Conservation (phyloP, 2,113 vertebrate genomes). For the Anhinga anhinga region DNA sequence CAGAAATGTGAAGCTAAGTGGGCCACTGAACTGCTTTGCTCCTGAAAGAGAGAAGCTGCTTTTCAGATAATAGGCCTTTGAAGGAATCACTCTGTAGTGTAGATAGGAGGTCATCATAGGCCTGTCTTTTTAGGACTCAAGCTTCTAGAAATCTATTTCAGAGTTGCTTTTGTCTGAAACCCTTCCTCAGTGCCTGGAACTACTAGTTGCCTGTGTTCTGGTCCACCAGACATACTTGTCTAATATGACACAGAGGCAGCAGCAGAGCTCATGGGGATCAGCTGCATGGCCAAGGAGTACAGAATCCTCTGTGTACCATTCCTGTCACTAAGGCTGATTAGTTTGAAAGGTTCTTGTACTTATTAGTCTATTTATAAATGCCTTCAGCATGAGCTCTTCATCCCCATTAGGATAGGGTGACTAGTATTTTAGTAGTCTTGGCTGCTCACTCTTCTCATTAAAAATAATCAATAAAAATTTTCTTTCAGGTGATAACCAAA, state of each 20-base stretch:
- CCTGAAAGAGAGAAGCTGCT: neutral
- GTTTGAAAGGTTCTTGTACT: neutral
- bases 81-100: neutral
- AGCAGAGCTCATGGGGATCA: neutral
- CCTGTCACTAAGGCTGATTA: neutral
- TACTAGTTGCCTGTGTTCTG: neutral
- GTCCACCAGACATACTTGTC: neutral
- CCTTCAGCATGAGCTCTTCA: neutral
- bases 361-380: neutral
- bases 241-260: rapidly evolving
- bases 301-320: neutral
- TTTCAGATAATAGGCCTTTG: neutral
- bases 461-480: neutral
- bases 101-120: neutral
- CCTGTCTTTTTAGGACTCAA: neutral
- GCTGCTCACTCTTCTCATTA: neutral
- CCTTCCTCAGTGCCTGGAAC: neutral
- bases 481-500: neutral
- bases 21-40: neutral
- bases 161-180: neutral
- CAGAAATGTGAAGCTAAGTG: neutral
- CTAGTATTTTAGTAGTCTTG: neutral
- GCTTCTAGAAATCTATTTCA: neutral
- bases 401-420: neutral
- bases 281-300: neutral